Conservation (phyloP, 2,888 invertebrate genomes). For the Steromphala cineraria region DNA sequence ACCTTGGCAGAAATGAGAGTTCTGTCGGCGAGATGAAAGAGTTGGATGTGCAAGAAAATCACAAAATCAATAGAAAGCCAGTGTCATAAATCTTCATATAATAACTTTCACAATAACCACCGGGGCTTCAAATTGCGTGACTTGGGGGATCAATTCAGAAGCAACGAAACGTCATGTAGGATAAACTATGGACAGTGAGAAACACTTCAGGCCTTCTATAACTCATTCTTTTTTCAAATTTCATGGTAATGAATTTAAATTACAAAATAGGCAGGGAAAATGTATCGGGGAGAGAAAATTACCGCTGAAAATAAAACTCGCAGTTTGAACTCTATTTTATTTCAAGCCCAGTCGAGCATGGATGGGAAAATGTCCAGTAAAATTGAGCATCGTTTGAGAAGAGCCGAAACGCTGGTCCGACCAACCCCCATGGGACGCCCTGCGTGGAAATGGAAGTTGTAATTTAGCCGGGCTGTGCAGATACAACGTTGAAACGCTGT, state of each 20-base stretch:
- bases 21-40: too few relatives aligned
- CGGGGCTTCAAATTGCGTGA: conserved; percentile 3
- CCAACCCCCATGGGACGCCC: too few relatives aligned
- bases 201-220: not conserved
- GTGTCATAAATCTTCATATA: not conserved
- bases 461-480: not conserved
- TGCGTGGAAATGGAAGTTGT: not conserved
- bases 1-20: too few relatives aligned
- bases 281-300: not conserved
- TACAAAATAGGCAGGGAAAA: conserved; percentile 4
- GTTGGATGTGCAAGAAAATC: not conserved
- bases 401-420: not conserved
- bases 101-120: not conserved
- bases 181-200: not conserved
- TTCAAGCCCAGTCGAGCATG: conserved; percentile 9
- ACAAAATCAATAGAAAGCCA: not conserved
- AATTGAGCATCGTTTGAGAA: not conserved
- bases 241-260: conserved; percentile 20
- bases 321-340: not conserved
- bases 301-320: not conserved
- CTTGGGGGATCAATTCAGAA: not conserved
- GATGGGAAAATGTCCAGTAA: not conserved
- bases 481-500: not conserved
- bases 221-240: not conserved
- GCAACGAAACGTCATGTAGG: not conserved